Conservation (phyloP, 2,888 invertebrate genomes). For the Ormyrus labotus region DNA sequence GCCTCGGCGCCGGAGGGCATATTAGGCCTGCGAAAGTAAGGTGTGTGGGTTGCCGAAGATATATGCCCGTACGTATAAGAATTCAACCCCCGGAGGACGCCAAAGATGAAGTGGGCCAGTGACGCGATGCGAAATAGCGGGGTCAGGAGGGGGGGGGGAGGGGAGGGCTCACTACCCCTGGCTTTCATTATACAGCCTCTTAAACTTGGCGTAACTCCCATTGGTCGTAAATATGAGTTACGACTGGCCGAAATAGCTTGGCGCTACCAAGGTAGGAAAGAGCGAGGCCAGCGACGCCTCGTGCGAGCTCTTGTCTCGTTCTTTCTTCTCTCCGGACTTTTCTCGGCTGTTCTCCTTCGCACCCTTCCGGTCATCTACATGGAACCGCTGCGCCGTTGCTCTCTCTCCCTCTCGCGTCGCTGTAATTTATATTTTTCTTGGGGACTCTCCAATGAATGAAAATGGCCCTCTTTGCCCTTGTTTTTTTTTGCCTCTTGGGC, state of each 20-base stretch:
- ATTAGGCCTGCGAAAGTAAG: too few species aligned
- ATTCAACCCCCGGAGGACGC: conserved; percentile 36
- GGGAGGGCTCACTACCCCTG: conserved; percentile 19
- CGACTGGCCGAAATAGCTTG: conserved; percentile 68
- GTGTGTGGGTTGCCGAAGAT: too few species aligned
- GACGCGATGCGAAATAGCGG: conserved; percentile 23
- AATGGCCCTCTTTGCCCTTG: conserved; percentile 54
- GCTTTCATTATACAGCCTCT: conserved; percentile 72
- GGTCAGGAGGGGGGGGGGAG: too few species aligned
- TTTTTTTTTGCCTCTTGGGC: not conserved
- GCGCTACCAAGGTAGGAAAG: conserved; percentile 54
- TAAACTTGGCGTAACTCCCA: conserved; percentile 72
- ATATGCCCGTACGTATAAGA: too few species aligned
- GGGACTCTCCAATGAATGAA: conserved; percentile 63
- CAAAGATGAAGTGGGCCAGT: conserved; percentile 58
- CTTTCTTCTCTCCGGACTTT: conserved; percentile 37
- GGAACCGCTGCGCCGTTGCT: conserved; percentile 22
- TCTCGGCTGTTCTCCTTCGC: conserved; percentile 34
- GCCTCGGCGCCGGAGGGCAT: too few species aligned
- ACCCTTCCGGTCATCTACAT: conserved; percentile 14
- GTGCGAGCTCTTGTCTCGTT: not conserved
- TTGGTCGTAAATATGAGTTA: conserved; percentile 72
- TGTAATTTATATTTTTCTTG: conserved; percentile 63
- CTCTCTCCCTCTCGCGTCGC: conserved; percentile 9
- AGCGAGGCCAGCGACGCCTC: not conserved